Evolutionary conservation across 2,113 vertebrate species (phyloP).

Genomic region (Eulacestoma nigropectus): DNA sequence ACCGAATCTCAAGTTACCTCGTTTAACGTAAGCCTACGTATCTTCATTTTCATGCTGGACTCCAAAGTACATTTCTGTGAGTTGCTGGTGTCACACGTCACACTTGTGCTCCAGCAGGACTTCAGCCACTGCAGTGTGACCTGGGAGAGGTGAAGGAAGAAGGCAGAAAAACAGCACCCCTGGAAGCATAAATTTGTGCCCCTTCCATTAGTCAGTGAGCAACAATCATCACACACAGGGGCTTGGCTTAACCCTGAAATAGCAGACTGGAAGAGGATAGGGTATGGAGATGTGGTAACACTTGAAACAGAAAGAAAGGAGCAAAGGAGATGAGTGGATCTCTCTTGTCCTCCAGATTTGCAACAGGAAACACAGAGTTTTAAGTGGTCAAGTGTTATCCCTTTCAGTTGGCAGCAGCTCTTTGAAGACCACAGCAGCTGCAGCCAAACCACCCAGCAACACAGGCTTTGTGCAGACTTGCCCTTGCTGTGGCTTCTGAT

Average conservation of each 20-base stretch:
- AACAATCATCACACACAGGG: not conserved
- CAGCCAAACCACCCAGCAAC: not conserved
- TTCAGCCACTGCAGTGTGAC: not conserved
- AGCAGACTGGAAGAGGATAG: not conserved
- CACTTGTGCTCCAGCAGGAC: not conserved
- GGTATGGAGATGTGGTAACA: not conserved
- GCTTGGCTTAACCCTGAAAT: not conserved
- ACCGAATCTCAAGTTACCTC: not conserved
- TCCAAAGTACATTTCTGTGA: not conserved
- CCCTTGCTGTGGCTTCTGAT: not conserved
- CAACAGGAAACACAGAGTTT: fast-evolving
- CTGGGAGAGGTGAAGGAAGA: not conserved
- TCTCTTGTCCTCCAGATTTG: not conserved
- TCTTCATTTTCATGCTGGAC: not conserved
- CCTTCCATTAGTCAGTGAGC: not conserved
- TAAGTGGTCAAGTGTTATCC: not conserved
- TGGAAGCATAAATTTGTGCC: not conserved
- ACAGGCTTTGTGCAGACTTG: not conserved
- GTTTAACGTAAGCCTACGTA: not conserved
- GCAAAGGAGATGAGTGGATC: not conserved
- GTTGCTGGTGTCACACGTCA: not conserved
- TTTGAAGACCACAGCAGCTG: not conserved
- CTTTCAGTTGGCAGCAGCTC: not conserved
- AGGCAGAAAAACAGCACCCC: not conserved
- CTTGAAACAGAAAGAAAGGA: not conserved